Conservation (phyloP, 2,888 invertebrate species). For the Netelia virgata region DNA sequence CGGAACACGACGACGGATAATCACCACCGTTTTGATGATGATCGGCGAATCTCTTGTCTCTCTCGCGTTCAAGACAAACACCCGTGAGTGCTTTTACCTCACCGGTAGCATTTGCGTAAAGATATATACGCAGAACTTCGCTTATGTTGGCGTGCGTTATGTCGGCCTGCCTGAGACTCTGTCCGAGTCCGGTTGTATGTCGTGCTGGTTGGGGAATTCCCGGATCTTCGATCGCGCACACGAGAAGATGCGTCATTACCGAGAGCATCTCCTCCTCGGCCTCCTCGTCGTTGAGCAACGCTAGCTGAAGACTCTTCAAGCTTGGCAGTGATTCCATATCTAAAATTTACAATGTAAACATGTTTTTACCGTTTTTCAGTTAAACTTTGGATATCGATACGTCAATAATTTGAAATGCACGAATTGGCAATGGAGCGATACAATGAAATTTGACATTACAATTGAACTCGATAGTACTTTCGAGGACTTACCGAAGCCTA, state of each 20-base stretch:
- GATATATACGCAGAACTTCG: conserved; percentile 95
- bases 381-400: no score
- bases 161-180: conserved; percentile 95
- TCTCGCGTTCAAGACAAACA: conserved; percentile 92
- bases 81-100: conserved; percentile 93
- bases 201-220: conserved; percentile 95
- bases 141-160: conserved; percentile 96
- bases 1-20: conserved; percentile 89
- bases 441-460: no score
- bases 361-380: neutral
- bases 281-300: conserved; percentile 92
- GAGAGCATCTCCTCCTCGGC: conserved; percentile 94
- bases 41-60: conserved; percentile 92
- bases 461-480: neutral
- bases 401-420: no score
- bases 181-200: conserved; percentile 95
- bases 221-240: conserved; percentile 97
- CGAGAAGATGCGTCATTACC: conserved; percentile 94
- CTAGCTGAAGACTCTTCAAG: conserved; percentile 94
- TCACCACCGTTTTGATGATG: conserved; percentile 92
- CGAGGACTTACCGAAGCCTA: conserved; percentile 93
- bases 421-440: no score
- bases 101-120: conserved; percentile 95
- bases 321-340: conserved; percentile 95
- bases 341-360: conserved; percentile 77